Evolutionary conservation across 2,113 vertebrate species (phyloP).

Genomic region (Butorides virescens): DNA sequence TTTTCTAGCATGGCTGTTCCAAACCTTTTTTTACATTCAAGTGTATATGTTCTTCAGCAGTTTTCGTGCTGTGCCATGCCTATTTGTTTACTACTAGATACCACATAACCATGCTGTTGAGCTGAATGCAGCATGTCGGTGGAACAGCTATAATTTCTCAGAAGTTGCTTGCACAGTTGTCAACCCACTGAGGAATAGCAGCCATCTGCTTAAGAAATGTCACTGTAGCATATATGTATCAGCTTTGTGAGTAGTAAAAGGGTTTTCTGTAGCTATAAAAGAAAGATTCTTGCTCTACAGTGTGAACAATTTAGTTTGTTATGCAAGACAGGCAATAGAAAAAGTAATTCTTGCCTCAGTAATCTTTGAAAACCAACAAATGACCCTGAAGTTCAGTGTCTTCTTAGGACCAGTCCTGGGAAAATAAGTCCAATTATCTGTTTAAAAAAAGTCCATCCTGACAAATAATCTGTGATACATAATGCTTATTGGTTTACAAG

Average conservation of each 20-base stretch:
- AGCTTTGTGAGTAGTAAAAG: not conserved
- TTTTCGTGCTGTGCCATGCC: not conserved
- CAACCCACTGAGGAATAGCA: not conserved
- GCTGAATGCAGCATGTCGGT: not conserved
- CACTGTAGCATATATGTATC: not conserved
- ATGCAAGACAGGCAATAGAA: not conserved
- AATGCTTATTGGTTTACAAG: not conserved
- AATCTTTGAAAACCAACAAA: not conserved
- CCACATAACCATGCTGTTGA: not conserved
- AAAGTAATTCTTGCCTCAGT: not conserved
- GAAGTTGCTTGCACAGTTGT: not conserved
- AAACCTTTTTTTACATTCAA: not conserved
- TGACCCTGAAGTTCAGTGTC: not conserved
- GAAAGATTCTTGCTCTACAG: not conserved
- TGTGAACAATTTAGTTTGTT: not conserved
- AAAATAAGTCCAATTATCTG: not conserved
- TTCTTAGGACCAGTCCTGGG: not conserved
- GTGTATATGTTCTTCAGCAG: not conserved
- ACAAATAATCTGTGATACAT: not conserved
- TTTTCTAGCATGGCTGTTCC: not conserved
- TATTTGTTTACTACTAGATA: not conserved
- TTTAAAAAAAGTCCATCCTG: not conserved
- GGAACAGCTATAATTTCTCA: not conserved
- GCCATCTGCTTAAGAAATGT: not conserved
- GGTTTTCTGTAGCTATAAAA: not conserved